A percentile compares a stretch with the other conserved stretches of the same genome.
Evolutionary conservation across 2,888 invertebrate genomes (phyloP).

Genomic region (Endomychus coccineus): DNA sequence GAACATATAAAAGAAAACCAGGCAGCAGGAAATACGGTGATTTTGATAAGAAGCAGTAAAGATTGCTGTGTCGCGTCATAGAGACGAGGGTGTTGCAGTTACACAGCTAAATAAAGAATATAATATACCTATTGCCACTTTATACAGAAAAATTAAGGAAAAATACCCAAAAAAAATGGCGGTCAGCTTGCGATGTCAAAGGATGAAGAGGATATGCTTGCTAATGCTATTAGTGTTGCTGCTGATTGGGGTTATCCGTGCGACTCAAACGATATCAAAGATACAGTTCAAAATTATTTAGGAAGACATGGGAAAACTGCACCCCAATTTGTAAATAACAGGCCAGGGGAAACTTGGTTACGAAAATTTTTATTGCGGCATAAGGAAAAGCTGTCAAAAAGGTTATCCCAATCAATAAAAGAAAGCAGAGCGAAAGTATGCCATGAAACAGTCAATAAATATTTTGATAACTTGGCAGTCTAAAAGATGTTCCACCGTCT

Average conservation of each 20-base stretch:
- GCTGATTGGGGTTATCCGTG: conserved; percentile 8
- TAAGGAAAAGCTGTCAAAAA: conserved; percentile 14
- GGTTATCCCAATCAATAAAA: conserved; percentile 18
- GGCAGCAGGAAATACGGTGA: no score
- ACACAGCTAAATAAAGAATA: no score
- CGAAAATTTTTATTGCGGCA: conserved; percentile 14
- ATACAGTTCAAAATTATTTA: conserved; percentile 1
- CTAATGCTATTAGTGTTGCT: conserved; percentile 1
- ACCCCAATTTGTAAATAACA: conserved; percentile 8
- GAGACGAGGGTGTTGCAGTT: no score
- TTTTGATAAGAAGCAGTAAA: no score
- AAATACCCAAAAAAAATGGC: conserved; percentile 1
- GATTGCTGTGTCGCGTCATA: no score
- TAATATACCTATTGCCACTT: no score
- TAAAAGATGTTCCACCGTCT: conserved; percentile 16
- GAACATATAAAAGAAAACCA: no score
- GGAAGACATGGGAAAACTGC: conserved; percentile 3
- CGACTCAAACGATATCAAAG: conserved; percentile 7
- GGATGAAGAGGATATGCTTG: conserved; percentile 2
- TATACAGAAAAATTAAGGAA: not conserved
- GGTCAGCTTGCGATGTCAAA: conserved; percentile 4
- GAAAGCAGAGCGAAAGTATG: conserved; percentile 17
- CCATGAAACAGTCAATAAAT: conserved; percentile 16
- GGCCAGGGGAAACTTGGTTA: conserved; percentile 12
- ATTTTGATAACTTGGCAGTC: conserved; percentile 17